Conservation (phyloP, 2,888 invertebrate genomes). For the Eumacrocentrus americanus region DNA sequence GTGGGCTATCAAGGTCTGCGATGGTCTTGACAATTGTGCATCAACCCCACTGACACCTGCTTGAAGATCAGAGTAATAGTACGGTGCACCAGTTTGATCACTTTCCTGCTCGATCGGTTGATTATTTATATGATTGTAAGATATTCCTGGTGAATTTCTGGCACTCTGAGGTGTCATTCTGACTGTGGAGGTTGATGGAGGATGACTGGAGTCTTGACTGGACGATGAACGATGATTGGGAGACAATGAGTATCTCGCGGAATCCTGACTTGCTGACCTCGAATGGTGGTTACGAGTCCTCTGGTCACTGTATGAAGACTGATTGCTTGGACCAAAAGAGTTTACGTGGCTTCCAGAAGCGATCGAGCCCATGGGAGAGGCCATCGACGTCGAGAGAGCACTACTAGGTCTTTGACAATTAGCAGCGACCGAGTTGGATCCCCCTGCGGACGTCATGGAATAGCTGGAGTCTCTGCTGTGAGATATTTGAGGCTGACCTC, state of each 20-base stretch:
- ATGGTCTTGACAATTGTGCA: conserved; percentile 35
- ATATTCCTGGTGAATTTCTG: conserved; percentile 25
- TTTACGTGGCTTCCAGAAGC: conserved; percentile 32
- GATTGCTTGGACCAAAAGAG: conserved; percentile 32
- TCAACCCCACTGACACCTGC: conserved; percentile 40
- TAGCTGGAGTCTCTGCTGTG: conserved; percentile 53
- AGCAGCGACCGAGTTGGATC: conserved; percentile 41
- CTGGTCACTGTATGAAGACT: conserved; percentile 15
- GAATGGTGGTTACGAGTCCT: conserved; percentile 42
- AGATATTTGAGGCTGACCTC: conserved; percentile 32
- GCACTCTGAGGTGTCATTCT: conserved; percentile 34
- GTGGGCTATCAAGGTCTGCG: conserved; percentile 37
- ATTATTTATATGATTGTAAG: conserved; percentile 24
- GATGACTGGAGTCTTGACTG: conserved; percentile 44
- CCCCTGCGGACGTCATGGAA: conserved; percentile 40
- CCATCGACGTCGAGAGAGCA: conserved; percentile 40
- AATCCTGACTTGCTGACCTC: conserved; percentile 48
- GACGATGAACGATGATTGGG: conserved; percentile 49
- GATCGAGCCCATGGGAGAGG: conserved; percentile 30
- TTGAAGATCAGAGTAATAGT: conserved; percentile 82
- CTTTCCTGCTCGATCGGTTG: conserved; percentile 48
- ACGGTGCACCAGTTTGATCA: conserved; percentile 75
- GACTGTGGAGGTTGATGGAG: conserved; percentile 32
- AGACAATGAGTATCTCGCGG: conserved; percentile 42
- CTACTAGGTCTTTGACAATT: conserved; percentile 47